Evolutionary conservation across 37 sponge, comb jelly and placozoan genomes (phyloP), one percentile per base, ranked within the genome.

Genomic region (Mnemiopsis leidyi): DNA sequence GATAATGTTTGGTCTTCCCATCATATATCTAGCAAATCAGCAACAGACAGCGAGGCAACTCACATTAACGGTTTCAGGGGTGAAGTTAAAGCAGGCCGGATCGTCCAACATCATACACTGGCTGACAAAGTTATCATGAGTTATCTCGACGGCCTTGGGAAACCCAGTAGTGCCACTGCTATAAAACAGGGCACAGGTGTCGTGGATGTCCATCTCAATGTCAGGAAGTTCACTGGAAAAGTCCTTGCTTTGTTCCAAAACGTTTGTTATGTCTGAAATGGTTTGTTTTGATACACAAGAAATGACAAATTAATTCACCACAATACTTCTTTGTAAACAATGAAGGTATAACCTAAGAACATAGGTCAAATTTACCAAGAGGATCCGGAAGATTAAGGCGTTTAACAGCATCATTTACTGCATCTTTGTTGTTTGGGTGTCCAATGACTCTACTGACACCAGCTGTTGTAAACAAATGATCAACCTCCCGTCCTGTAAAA

Each of bases 91-190:
- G 18, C 79, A 26, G 3, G 35, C 79, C 35, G 79, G 79, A 34
- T 77, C 79, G 33, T 77, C 79, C 79, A 77, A 36, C 32, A 77
- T 33, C 79, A 77, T 34, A 20, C 79, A 77, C 79, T 77, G 79
- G 35, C 79, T 77, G 1, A 94, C 85, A 24, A 95, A 61, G 73
- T 95, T 96, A 48, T 82, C 34, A 76, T 97, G 95, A 20, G 96
- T 93, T 26, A 97, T 71, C 96, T 96, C 95, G 39, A 97, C 97
- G n/a, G 96, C 97, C 73, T 97, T 97, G 33, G 96, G 94, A 23
- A 97, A 94, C n/a, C 97, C 97, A 35, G 96, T 97, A 3, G 97
- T 97, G 0, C 97, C 97, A 76, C 97, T 97, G 76, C 95, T 95
- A 92, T 95, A 97, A 48, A 96, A 96, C 25, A 97, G 76, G 23